A percentile compares a stretch with the other conserved stretches of the same genome.
Evolutionary conservation across 2,888 invertebrate genomes (phyloP).

Genomic region (Lochmaea crataegi): DNA sequence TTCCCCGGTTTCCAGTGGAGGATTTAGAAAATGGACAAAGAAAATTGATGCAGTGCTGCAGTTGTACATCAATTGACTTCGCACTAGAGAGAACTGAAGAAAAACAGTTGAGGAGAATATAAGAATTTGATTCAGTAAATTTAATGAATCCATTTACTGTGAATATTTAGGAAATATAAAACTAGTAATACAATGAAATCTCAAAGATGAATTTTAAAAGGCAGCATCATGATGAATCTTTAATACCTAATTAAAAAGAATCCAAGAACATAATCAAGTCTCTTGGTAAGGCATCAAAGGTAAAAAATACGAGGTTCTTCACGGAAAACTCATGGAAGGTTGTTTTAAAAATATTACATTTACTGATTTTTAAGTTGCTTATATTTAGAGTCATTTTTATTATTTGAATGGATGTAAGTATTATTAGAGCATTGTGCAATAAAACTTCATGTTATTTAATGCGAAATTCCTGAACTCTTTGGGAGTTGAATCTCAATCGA

Average conservation of each 20-base stretch:
- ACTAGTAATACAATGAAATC: not conserved
- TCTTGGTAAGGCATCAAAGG: constrained; percentile 41
- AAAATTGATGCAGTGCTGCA: not conserved
- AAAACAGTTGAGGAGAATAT: not conserved
- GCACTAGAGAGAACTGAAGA: not conserved
- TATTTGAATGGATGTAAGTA: constrained; percentile 37
- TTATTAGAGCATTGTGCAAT: constrained; percentile 34
- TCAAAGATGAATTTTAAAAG: constrained; percentile 27
- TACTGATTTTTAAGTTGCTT: constrained; percentile 35
- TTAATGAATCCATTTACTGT: not conserved
- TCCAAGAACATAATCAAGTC: constrained; percentile 13
- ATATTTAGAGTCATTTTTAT: constrained; percentile 41
- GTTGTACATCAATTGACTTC: not conserved
- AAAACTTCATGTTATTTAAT: constrained; percentile 31
- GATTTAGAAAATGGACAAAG: not conserved
- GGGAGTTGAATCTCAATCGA: not conserved
- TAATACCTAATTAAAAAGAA: constrained; percentile 25
- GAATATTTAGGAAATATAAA: not conserved
- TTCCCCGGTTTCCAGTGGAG: not conserved
- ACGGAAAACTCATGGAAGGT: constrained; percentile 42
- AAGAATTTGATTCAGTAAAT: constrained; percentile 2
- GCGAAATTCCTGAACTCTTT: constrained; percentile 14
- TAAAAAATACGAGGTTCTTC: constrained; percentile 40
- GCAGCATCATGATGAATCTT: constrained; percentile 50
- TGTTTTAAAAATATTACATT: constrained; percentile 42